Base-by-base conservation (phyloP, 2,113 vertebrate genomes). In the Girardinichthys multiradiatus region DNA sequence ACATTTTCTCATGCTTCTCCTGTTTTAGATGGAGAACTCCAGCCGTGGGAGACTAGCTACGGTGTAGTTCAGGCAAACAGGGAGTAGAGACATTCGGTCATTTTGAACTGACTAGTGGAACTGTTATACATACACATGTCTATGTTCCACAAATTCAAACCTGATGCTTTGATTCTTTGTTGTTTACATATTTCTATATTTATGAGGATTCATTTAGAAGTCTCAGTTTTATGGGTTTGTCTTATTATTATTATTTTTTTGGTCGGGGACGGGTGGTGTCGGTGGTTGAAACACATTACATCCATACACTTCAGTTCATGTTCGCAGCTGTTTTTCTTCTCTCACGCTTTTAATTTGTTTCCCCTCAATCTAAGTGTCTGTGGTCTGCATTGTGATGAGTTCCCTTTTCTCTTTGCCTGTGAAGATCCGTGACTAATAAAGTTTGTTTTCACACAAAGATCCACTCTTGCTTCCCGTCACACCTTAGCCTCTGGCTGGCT, bases 341-440 rank as follows among this genome's bases (percentile, higher is more conserved):
- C 13, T 29, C 42, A 26, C 5, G 0, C 4, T 30, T 7, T 28
- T 51, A 4, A 8, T 10, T 31, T 5, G 37, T 27, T 31, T n/a
- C 27, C 21, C 17, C 17, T 30, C 28, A 27, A 2, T 12, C 26
- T 68, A 29, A 17, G 24, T 45, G 42, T 45, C 39, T 12, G 19
- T 65, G 66, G 37, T 70, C 26, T 12, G 72, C 26, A 64, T 80
- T n/a, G 3, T 14, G 61, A 65, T 65, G 70, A 76, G 79, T 76
- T 64, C 17, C 17, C 57, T 12, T 26, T 35, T 54, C 60, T 64
- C 42, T 15, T 12, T 69, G 27, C 57, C 57, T 68, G 57, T 62
- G n/a, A 70, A 61, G 30, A 21, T 17, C 68, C 12, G 60, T 24
- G 29, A 4, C 9, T 15, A 45, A 48, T 48, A 42, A 45, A 63